phyloP scores from a whole-genome alignment of 2,888 invertebrate species.

The Drosophila diplacantha region DNA sequence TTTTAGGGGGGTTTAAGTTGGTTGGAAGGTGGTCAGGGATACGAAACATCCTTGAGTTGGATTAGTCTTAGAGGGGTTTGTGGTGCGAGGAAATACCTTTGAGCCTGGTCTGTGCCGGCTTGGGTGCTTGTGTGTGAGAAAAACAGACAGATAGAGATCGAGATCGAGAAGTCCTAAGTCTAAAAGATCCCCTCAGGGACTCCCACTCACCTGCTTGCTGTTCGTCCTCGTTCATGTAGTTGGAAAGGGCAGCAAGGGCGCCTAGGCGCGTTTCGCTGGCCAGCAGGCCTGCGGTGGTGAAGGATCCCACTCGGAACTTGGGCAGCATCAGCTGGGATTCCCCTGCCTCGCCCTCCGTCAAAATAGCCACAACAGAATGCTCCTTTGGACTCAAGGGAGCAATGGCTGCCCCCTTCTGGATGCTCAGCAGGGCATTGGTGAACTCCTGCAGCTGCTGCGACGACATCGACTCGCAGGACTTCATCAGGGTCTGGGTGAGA shows the following conservation, averaged over 20 bases:
- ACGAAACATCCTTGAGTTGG: too few species aligned
- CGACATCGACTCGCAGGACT: constrained; percentile 78
- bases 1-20: neutral
- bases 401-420: constrained; percentile 44
- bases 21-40: neutral
- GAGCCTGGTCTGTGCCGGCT: constrained; percentile 72
- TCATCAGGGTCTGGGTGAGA: constrained; percentile 79
- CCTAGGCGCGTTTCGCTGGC: constrained; percentile 75
- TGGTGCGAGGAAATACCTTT: constrained; percentile 67
- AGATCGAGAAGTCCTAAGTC: constrained; percentile 12
- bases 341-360: constrained; percentile 75
- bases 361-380: neutral
- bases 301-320: constrained; percentile 83
- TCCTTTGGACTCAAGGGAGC: constrained; percentile 37
- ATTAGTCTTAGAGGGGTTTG: constrained; percentile 11
- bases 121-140: constrained; percentile 75
- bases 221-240: constrained; percentile 76
- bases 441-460: constrained; percentile 81
- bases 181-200: neutral
- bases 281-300: constrained; percentile 75
- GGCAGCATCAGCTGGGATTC: constrained; percentile 80
- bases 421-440: constrained; percentile 78
- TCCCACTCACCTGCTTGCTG: constrained; percentile 73
- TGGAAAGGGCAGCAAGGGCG: constrained; percentile 76
- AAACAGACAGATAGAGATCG: constrained; percentile 35